A percentile compares a stretch with the other conserved stretches of the same genome.
phyloP scores from a whole-genome alignment of 2,113 vertebrate species.

The Grammomys dolichurus region DNA sequence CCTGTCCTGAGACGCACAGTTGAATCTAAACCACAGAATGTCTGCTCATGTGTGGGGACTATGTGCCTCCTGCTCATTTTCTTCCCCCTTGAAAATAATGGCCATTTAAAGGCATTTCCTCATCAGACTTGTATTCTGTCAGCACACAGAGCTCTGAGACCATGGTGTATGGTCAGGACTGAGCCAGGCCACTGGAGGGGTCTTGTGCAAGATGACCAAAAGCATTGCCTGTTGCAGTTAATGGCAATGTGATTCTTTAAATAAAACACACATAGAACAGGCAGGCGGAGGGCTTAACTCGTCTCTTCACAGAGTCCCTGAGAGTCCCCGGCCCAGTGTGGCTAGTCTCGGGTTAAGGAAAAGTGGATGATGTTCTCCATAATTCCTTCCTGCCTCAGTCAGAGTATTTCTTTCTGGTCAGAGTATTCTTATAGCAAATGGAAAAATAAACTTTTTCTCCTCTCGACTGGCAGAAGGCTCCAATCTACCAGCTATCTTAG shows the following conservation, averaged over 20 bases:
- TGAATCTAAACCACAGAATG: neutral
- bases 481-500: neutral
- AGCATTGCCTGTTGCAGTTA: neutral
- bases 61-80: neutral
- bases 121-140: neutral
- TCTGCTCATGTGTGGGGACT: neutral
- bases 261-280: neutral
- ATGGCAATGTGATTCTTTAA: neutral
- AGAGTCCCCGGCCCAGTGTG: neutral
- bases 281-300: no score
- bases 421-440: neutral
- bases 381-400: neutral
- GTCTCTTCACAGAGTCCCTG: neutral
- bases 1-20: neutral
- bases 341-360: neutral
- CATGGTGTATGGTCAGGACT: neutral
- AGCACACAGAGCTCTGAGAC: neutral
- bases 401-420: neutral
- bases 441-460: neutral
- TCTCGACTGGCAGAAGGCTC: neutral
- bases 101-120: neutral
- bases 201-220: neutral
- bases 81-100: neutral
- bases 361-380: neutral
- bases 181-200: neutral